These are phyloP conservation scores for Plecturocebus donacophilus DNA, from an alignment of 2,113 vertebrate species.

Conservation along the genomic window DNA sequence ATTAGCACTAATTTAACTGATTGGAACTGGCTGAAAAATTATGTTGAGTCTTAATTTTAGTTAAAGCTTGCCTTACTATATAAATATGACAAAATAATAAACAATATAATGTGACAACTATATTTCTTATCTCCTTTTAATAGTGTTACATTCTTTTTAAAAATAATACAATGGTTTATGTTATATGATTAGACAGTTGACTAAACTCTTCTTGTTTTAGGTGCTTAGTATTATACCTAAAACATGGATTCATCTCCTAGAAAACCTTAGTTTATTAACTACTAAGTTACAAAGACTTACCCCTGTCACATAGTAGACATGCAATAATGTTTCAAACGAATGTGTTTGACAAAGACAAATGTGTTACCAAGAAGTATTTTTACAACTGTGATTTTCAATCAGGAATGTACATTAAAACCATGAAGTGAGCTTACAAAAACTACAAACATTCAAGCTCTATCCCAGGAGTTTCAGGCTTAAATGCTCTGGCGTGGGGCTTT, in stretches of 20 bases:
- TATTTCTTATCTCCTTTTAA: not conserved
- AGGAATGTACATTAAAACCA: not conserved
- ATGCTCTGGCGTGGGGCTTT: not conserved
- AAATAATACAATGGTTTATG: not conserved
- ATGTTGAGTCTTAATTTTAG: not conserved
- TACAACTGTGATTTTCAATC: not conserved
- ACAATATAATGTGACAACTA: not conserved
- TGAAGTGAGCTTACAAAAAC: not conserved
- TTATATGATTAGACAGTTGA: not conserved
- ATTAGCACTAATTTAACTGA: not conserved
- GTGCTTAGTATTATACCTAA: not conserved
- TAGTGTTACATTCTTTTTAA: not conserved
- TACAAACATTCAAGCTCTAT: not conserved
- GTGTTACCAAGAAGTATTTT: not conserved
- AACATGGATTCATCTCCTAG: not conserved
- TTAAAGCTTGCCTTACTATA: not conserved
- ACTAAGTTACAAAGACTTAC: not conserved
- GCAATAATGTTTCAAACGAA: not conserved
- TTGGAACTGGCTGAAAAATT: not conserved
- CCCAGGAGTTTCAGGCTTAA: not conserved
- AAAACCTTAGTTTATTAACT: not conserved
- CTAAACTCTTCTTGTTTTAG: not conserved
- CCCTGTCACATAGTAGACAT: not conserved
- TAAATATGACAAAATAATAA: not conserved
- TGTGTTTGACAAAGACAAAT: not conserved